Evolutionary conservation across 2,113 vertebrate species (phyloP), one percentile per base, ranked within the genome.

Genomic region (Lasiurus cinereus): DNA sequence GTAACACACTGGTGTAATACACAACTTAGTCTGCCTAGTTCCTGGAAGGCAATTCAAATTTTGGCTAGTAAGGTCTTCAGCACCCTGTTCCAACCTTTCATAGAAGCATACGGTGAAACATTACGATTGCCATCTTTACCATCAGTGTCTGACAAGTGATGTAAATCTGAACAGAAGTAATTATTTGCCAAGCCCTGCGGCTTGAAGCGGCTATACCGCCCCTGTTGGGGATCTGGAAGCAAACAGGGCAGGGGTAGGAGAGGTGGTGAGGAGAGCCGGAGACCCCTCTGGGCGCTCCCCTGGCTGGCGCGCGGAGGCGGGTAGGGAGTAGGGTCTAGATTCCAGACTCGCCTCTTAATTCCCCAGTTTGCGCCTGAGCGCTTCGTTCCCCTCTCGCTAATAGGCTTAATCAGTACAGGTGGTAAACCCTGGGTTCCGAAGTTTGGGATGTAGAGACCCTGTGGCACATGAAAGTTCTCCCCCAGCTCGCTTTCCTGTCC

Each of bases 21-120:
- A 76, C 52, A 78, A 48, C 16, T 64, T 83, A 66, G 56, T 39
- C 21, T 56, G 90, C 36, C 64, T 83, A 29, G 12, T 27, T 74
- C 86, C 50, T 50, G 14, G 24, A 90, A 84, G 36, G 56, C 91
- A 72, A 70, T 76, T 74, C 33, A 52, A 70, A 90, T 76, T 87
- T 87, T 8, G 1, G 70, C 13, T 4, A 6, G 6, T 11, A 46
- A 76, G 31, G 85, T 70, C 50, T 56, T 83, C 18, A 33, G 43
- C 36, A 10, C 16, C 21, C 3, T 2, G 33, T 33, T 82, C 33
- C 48, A 73, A 64, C 21, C 50, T 69, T 80, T 73, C 59, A 31
- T 19, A 78, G 50, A 88, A 85, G 62, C 29, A 31, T 16, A 62
- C 2, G 4, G 2, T n/a, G 74, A 50, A 83, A 83, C 7, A 54